A percentile compares a stretch with the other conserved stretches of the same genome.
These are phyloP conservation scores for Agrotis ipsilon DNA, from an alignment of 2,888 invertebrate species.

Conservation along the genomic window DNA sequence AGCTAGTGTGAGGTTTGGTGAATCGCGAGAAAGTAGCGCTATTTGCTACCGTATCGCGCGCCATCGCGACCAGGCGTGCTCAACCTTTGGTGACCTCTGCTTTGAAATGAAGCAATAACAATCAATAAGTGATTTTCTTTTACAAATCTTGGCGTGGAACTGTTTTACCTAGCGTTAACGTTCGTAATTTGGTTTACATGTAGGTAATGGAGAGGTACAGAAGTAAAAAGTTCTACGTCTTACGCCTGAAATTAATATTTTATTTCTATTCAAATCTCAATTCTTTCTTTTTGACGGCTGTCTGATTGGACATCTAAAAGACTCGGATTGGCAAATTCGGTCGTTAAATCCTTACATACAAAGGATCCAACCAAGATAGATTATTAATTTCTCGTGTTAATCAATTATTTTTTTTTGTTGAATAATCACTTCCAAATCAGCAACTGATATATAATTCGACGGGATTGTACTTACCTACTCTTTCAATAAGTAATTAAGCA, in stretches of 20 bases:
- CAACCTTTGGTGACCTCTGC: conserved; percentile 69
- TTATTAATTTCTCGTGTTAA: too few relatives aligned
- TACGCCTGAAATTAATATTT: too few relatives aligned
- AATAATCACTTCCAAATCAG: not conserved
- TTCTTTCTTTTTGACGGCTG: too few relatives aligned
- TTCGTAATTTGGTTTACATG: not conserved
- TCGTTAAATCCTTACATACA: too few relatives aligned
- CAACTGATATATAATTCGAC: not conserved
- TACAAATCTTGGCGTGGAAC: not conserved
- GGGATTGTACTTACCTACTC: too few relatives aligned
- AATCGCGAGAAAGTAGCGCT: conserved; percentile 89
- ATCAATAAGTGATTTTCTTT: conserved; percentile 11
- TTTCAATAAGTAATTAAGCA: not conserved
- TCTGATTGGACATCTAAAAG: too few relatives aligned
- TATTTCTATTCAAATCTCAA: too few relatives aligned
- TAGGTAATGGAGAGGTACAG: not conserved
- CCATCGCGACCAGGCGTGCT: conserved; percentile 81
- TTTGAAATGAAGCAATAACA: conserved; percentile 51
- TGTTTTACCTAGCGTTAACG: too few relatives aligned
- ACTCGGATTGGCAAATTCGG: too few relatives aligned
- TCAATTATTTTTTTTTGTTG: not conserved
- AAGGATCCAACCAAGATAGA: too few relatives aligned
- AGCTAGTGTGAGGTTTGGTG: conserved; percentile 88
- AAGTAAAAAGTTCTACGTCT: too few relatives aligned
- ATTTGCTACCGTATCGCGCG: conserved; percentile 91